Evolutionary conservation across 1,140 invertebrate species (phyloP).

Genomic region (Drosophila mauritiana): DNA sequence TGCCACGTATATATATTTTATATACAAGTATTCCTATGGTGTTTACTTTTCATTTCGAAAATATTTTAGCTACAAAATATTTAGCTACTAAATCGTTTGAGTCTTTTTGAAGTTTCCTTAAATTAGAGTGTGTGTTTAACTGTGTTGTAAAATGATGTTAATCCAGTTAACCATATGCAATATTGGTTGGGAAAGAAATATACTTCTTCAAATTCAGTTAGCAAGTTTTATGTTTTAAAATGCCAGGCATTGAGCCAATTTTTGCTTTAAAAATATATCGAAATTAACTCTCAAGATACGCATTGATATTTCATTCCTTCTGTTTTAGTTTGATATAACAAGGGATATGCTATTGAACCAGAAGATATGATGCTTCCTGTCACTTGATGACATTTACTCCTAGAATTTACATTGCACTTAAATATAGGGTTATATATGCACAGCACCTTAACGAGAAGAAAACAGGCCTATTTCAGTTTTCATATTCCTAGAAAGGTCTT

Average conservation of each 20-base stretch:
- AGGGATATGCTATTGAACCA: slow-evolving; percentile 52
- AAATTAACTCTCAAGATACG: not conserved
- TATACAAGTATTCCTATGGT: slow-evolving; percentile 43
- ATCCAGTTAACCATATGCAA: not conserved
- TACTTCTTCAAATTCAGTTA: not conserved
- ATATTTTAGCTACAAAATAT: slow-evolving; percentile 74
- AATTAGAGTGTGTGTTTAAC: slow-evolving; percentile 29
- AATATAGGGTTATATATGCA: slow-evolving; percentile 45
- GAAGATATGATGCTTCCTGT: slow-evolving; percentile 2
- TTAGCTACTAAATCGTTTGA: slow-evolving; percentile 69
- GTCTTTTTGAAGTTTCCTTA: slow-evolving; percentile 79
- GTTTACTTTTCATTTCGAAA: slow-evolving; percentile 35
- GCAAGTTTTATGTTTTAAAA: not conserved
- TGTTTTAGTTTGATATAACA: slow-evolving; percentile 25
- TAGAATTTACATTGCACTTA: slow-evolving; percentile 7
- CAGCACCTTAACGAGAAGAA: slow-evolving; percentile 62
- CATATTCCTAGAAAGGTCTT: not conserved
- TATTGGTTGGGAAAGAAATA: not conserved
- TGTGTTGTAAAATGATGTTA: slow-evolving; percentile 4
- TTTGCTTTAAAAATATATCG: too few species aligned
- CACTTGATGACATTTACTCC: slow-evolving; percentile 1
- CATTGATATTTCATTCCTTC: not conserved
- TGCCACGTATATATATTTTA: slow-evolving; percentile 29
- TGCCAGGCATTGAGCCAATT: not conserved
- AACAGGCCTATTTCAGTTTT: slow-evolving; percentile 20